These are phyloP conservation scores for Pyrochroa serraticornis DNA, from an alignment of 2,888 invertebrate genomes.

Conservation along the genomic window DNA sequence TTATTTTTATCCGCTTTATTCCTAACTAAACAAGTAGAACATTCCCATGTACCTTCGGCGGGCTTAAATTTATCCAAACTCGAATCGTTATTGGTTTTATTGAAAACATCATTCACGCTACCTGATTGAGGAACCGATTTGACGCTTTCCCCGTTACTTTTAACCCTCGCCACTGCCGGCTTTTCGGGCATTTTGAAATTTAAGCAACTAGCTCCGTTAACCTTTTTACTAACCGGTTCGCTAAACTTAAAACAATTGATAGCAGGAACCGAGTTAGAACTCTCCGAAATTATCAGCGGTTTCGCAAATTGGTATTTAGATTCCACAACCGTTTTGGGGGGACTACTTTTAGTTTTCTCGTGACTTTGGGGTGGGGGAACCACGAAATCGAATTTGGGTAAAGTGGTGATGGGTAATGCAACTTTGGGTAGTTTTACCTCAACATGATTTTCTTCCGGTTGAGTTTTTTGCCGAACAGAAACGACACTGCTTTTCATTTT, in stretches of 20 bases:
- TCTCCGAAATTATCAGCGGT: constrained; percentile 59
- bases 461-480: constrained; percentile 43
- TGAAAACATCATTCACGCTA: constrained; percentile 58
- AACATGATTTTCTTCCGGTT: constrained; percentile 54
- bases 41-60: constrained; percentile 61
- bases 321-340: constrained; percentile 33
- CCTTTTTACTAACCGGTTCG: constrained; percentile 58
- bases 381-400: constrained; percentile 64
- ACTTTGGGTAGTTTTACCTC: constrained; percentile 62
- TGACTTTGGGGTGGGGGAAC: constrained; percentile 48
- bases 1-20: constrained; percentile 58
- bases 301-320: constrained; percentile 57
- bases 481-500: constrained; percentile 57
- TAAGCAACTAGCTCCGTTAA: constrained; percentile 24
- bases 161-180: constrained; percentile 25
- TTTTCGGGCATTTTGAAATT: constrained; percentile 41
- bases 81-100: constrained; percentile 18
- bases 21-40: constrained; percentile 64
- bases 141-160: constrained; percentile 35
- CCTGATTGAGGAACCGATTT: constrained; percentile 49
- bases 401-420: constrained; percentile 62
- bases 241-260: constrained; percentile 65
- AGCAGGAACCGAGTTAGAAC: constrained; percentile 56
- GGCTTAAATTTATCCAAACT: constrained; percentile 41
- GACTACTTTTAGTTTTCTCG: constrained; percentile 15